These are phyloP conservation scores for Corythaeola cristata DNA, from an alignment of 2,113 vertebrate species.

Conservation along the genomic window DNA sequence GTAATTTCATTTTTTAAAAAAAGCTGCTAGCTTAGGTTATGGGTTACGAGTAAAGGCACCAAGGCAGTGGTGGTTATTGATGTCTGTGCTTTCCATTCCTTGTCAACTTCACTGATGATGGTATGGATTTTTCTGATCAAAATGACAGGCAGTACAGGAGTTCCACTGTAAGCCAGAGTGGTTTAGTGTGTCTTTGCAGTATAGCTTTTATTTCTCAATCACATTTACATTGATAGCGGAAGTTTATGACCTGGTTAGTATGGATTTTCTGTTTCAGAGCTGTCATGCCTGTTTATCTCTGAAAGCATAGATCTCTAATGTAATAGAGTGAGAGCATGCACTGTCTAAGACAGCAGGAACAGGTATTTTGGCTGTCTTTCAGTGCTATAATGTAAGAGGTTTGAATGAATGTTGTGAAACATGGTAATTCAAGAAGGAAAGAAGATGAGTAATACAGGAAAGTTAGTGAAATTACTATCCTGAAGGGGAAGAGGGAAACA, in stretches of 20 bases:
- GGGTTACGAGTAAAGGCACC: background rate
- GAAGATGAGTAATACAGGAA: background rate
- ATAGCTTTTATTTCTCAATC: conserved; percentile 38
- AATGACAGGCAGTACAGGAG: background rate
- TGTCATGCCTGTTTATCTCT: conserved; percentile 3
- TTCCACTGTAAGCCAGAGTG: background rate
- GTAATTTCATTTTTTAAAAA: background rate
- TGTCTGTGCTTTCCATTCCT: background rate
- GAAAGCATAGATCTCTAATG: background rate
- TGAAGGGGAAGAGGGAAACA: background rate
- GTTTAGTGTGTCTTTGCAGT: background rate
- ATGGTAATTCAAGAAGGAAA: background rate
- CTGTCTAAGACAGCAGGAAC: background rate
- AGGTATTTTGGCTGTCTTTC: conserved; percentile 52
- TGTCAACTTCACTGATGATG: background rate
- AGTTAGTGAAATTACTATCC: background rate
- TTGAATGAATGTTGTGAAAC: background rate
- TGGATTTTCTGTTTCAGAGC: conserved; percentile 15
- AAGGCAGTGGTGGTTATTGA: background rate
- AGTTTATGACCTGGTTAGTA: background rate
- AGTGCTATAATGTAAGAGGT: background rate
- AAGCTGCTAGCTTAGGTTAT: background rate
- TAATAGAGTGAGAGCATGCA: background rate
- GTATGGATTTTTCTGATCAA: background rate
- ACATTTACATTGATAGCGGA: background rate